Base-by-base conservation (phyloP, 1,140 invertebrate genomes). In the Chionoecetes opilio region DNA sequence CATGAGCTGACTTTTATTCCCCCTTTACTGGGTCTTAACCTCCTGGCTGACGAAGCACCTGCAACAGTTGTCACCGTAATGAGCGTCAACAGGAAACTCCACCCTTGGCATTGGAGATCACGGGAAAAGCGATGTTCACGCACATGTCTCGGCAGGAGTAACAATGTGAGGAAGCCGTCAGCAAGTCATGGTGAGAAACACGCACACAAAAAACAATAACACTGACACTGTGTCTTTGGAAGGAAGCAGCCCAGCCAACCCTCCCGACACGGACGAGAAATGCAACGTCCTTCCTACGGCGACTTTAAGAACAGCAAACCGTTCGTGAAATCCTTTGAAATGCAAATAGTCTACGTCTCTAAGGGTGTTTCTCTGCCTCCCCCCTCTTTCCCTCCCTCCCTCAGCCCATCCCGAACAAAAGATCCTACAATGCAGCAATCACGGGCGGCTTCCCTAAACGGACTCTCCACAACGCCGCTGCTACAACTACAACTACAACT, bases 251-350 rank as follows among this genome's bases (percentile, higher is more conserved):
- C 21, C 63, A 21, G 1, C 63, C 21, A 75, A 75, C 63, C 14
- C 63, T 75, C 35, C 84, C 84, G 35, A 86, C 84, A 38, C 35
- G 32, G 32, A 86, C 32, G 35, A 86, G 32, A 86, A 38, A 34
- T 86, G 32, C 84, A 35, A 34, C 84, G 32, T 86, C 84, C 35
- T 86, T 38, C 84, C 84, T 86, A 35, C 84, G 32, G 84, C 84
- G 84, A 35, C 84, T 86, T 86, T 38, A 86, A 87, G 63, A 75
- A 75, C 85, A 86, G 37, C 85, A 86, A 75, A 75, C 63, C 63
- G 63, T 75, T n/a, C 63, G n/a, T 75, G 63, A 75, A 75, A 75
- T 75, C 63, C 63, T 75, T 75, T 75, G 63, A 75, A 75, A 75
- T 75, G 63, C 63, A 75, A 75, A 75, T 75, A 75, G 63, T 75